Evolutionary conservation across 2,113 vertebrate genomes (phyloP).

Genomic region (Eulemur macaco): DNA sequence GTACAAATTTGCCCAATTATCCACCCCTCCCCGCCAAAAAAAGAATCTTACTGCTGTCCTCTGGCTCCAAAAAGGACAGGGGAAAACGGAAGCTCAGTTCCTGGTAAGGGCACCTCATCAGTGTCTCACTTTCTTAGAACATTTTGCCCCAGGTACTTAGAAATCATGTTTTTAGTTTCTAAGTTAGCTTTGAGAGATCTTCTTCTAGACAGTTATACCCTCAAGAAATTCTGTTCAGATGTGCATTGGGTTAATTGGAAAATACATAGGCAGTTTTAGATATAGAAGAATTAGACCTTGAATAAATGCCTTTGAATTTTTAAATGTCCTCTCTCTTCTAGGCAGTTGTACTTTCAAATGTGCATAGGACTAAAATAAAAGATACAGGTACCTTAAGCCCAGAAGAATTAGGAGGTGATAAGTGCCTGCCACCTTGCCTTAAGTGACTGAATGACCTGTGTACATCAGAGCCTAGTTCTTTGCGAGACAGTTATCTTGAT

Average conservation of each 20-base stretch:
- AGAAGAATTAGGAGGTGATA: neutral
- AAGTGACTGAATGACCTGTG: neutral
- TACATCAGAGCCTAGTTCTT: neutral
- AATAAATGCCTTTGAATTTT: neutral
- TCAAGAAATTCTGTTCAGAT: slow-evolving; percentile 2
- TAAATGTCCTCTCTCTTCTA: neutral
- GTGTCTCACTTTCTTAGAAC: neutral
- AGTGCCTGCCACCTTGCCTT: neutral
- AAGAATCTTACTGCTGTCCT: neutral
- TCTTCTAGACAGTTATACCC: neutral
- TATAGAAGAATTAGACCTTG: neutral
- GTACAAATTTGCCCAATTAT: neutral
- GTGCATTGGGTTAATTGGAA: neutral
- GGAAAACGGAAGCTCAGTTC: neutral
- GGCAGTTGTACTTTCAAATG: neutral
- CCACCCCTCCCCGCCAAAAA: neutral
- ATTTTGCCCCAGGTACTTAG: neutral
- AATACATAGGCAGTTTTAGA: neutral
- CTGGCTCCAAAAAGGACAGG: neutral
- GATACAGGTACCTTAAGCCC: neutral
- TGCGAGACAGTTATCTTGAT: neutral
- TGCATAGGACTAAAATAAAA: neutral
- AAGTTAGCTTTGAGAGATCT: slow-evolving; percentile 6
- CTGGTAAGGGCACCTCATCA: neutral
- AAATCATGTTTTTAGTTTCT: neutral